Percentiles rank a stretch among this genome's conserved stretches.
These are phyloP conservation scores for Hydrophis major DNA, from an alignment of 2,797 vertebrate species.

Conservation along the genomic window DNA sequence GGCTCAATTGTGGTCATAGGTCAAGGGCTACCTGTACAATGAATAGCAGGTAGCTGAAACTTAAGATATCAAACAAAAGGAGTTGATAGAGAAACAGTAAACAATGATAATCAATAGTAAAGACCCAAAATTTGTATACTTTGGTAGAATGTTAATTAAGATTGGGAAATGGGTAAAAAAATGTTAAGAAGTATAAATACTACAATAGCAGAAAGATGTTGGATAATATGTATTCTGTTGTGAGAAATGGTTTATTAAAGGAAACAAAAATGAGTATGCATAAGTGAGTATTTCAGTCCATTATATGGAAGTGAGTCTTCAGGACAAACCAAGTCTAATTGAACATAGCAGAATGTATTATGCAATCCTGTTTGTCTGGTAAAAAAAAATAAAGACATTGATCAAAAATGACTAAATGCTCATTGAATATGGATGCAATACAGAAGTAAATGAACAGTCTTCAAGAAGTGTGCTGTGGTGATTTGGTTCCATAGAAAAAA, in stretches of 20 bases:
- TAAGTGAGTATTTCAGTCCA: neutral
- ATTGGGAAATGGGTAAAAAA: neutral
- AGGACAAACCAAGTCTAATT: neutral
- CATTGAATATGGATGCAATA: neutral
- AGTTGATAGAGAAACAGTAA: neutral
- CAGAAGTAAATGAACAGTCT: neutral
- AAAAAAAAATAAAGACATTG: neutral
- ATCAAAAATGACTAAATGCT: neutral
- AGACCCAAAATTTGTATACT: neutral
- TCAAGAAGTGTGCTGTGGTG: neutral
- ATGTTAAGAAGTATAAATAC: neutral
- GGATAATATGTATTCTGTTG: neutral
- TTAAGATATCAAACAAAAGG: neutral
- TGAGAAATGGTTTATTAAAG: neutral
- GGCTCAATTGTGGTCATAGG: too few relatives aligned
- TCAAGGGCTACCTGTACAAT: neutral
- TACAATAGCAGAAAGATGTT: neutral
- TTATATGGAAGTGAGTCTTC: neutral
- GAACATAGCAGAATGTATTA: neutral
- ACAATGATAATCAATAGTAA: neutral
- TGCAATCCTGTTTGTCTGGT: neutral
- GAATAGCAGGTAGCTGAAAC: neutral
- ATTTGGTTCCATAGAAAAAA: neutral
- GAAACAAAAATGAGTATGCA: neutral
- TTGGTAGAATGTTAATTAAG: neutral